phyloP scores from a whole-genome alignment of 2,888 invertebrate genomes.

The Margaritifera margaritifera region DNA sequence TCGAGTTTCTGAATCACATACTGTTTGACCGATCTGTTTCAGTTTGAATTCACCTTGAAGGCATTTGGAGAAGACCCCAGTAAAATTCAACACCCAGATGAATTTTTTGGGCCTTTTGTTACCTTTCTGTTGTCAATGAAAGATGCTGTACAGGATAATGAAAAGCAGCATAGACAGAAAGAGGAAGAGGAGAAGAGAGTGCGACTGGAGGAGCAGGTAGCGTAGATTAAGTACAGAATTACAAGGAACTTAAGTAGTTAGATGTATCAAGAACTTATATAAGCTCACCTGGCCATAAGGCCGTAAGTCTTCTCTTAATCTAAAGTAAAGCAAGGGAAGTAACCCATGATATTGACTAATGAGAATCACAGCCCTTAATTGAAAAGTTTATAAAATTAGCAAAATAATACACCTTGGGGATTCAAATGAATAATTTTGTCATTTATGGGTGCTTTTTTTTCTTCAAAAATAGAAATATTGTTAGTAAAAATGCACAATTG shows the following conservation, averaged over 20 bases:
- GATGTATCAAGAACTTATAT: not conserved
- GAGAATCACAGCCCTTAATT: no score
- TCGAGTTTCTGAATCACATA: no score
- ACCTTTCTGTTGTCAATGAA: conserved; percentile 86
- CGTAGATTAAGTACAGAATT: conserved; percentile 1
- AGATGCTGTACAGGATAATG: conserved; percentile 91
- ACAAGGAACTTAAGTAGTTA: not conserved
- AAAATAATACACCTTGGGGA: no score
- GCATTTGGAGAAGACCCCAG: conserved; percentile 93
- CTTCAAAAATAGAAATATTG: no score
- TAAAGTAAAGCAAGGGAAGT: not conserved
- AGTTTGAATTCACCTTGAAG: conserved; percentile 90
- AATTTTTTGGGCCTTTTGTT: conserved; percentile 94
- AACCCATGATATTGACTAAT: no score
- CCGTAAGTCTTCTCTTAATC: not conserved
- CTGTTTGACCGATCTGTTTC: conserved; percentile 51
- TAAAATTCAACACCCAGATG: conserved; percentile 86
- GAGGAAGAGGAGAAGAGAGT: conserved; percentile 93
- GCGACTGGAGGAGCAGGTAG: conserved; percentile 88
- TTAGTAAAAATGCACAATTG: no score
- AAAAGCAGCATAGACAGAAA: conserved; percentile 85
- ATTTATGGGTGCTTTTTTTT: no score
- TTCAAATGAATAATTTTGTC: no score
- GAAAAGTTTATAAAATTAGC: no score
- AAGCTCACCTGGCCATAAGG: not conserved